Percentiles rank a stretch among this genome's conserved stretches.
These are phyloP conservation scores for Rhea pennata DNA, from an alignment of 2,113 vertebrate species.

Conservation along the genomic window DNA sequence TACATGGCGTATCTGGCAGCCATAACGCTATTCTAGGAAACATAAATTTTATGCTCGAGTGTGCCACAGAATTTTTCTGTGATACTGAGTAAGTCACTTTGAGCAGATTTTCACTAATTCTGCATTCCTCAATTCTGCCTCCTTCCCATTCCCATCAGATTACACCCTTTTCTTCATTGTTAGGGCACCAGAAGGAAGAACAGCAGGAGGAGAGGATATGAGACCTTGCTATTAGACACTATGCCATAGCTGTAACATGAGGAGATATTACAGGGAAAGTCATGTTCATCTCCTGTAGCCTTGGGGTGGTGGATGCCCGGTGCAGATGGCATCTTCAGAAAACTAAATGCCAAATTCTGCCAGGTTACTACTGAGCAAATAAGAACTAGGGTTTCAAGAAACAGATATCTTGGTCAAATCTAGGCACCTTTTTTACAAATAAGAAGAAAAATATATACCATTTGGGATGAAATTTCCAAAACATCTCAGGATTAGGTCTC, in stretches of 20 bases:
- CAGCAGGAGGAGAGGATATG: conserved; percentile 68
- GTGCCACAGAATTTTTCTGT: neutral
- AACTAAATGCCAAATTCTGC: neutral
- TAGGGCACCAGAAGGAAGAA: conserved; percentile 52
- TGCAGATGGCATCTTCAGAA: conserved; percentile 54
- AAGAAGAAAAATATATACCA: neutral
- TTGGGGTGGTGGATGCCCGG: conserved; percentile 43
- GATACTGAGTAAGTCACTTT: neutral
- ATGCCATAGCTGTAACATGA: conserved; percentile 23
- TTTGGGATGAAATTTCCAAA: neutral
- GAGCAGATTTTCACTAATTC: conserved; percentile 44
- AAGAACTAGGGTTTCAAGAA: conserved; percentile 43
- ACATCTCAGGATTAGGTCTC: neutral
- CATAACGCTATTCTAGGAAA: neutral
- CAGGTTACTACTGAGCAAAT: conserved; percentile 22
- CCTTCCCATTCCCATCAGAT: conserved; percentile 14
- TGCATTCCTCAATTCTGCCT: conserved; percentile 41
- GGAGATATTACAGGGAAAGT: conserved; percentile 48
- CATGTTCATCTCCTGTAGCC: conserved; percentile 9
- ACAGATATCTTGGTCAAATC: neutral
- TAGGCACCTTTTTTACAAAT: neutral
- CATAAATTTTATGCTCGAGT: conserved; percentile 24
- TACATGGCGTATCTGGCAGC: conserved; percentile 17
- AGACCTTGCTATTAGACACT: conserved; percentile 47
- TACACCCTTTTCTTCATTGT: conserved; percentile 9